phyloP scores from a whole-genome alignment of 37 sponge, comb jelly and placozoan species.

The Beroe ovata region DNA sequence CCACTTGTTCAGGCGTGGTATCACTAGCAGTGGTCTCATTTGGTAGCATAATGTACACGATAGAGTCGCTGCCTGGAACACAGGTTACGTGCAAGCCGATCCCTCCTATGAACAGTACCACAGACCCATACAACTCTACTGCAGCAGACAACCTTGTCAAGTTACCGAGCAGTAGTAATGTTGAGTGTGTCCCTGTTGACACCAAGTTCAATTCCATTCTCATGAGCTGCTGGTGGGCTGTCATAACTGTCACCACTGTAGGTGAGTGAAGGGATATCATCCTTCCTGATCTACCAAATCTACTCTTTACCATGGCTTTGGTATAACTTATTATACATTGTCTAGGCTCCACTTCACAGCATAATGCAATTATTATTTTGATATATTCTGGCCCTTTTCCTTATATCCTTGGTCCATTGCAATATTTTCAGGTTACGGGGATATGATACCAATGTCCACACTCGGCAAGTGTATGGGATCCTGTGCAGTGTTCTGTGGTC shows the following conservation, averaged over 20 bases:
- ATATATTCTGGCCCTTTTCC: too few species aligned
- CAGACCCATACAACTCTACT: neutral
- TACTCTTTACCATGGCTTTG: too few species aligned
- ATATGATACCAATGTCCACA: constrained; percentile 54
- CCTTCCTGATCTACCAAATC: too few species aligned
- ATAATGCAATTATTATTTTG: too few species aligned
- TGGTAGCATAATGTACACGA: constrained; percentile 61
- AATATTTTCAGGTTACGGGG: constrained; percentile 45
- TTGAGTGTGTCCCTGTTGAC: neutral
- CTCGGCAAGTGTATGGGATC: constrained; percentile 61
- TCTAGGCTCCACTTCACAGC: too few species aligned
- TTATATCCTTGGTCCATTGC: too few species aligned
- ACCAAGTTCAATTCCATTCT: constrained; percentile 55
- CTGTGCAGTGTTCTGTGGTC: constrained; percentile 66
- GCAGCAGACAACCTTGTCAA: neutral
- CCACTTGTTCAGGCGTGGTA: neutral
- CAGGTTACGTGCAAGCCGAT: neutral
- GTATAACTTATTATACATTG: too few species aligned
- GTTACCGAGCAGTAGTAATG: neutral
- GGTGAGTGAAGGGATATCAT: constrained; percentile 30
- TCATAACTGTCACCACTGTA: constrained; percentile 57
- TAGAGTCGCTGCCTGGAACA: constrained; percentile 7
- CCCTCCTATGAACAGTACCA: neutral
- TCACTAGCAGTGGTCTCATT: constrained; percentile 54
- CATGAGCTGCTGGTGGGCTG: constrained; percentile 61